Conservation (phyloP, 1,140 invertebrate genomes). For the Ceratina australensis region DNA sequence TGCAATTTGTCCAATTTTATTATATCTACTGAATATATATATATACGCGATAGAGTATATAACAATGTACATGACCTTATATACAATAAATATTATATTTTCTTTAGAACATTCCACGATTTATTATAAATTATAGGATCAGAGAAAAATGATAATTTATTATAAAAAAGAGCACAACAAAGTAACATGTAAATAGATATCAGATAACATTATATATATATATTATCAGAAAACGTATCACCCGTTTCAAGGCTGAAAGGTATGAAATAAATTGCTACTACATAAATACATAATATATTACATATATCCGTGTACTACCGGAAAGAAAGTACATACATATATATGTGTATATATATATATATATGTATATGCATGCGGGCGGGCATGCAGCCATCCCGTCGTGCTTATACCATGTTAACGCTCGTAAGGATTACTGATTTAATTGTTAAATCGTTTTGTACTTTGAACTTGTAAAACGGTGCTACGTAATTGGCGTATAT, state of each 20-base stretch:
- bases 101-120: neutral
- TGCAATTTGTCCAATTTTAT: conserved; percentile 5
- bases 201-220: no score
- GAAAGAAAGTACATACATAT: neutral
- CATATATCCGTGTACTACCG: neutral
- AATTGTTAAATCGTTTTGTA: conserved; percentile 1
- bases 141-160: no score
- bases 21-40: neutral
- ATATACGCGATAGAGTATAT: neutral
- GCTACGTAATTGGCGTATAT: neutral
- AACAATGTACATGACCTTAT: conserved; percentile 2
- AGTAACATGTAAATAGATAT: no score
- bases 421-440: neutral
- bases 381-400: neutral
- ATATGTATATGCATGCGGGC: neutral
- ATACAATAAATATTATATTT: conserved; percentile 18
- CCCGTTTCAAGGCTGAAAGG: no score
- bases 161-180: no score
- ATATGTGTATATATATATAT: neutral
- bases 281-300: neutral
- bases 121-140: no score
- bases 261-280: neutral
- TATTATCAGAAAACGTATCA: no score
- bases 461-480: conserved; percentile 12
- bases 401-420: neutral